These are phyloP conservation scores for Oithona nana DNA, from an alignment of 2,888 invertebrate genomes.

Conservation along the genomic window DNA sequence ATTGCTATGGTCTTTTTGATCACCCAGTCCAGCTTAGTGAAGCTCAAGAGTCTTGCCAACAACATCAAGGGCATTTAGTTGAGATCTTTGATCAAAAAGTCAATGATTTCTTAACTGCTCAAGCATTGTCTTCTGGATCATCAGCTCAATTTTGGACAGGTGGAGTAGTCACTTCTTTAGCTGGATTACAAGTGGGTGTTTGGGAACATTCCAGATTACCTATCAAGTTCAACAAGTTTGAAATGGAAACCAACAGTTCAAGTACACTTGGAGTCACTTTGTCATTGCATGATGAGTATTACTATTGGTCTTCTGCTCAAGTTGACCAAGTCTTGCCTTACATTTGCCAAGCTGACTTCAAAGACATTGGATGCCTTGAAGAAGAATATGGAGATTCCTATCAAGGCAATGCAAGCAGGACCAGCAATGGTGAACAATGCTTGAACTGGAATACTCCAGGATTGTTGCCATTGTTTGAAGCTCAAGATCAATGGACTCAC, in stretches of 20 bases:
- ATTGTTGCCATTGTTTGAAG: not conserved
- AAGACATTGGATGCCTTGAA: conserved; percentile 11
- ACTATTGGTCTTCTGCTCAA: not conserved
- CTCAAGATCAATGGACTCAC: conserved; percentile 15
- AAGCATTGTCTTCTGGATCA: no score
- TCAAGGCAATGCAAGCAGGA: conserved; percentile 5
- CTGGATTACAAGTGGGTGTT: not conserved
- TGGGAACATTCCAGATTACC: not conserved
- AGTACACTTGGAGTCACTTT: not conserved
- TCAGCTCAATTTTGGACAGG: not conserved
- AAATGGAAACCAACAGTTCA: not conserved
- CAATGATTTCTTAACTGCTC: not conserved
- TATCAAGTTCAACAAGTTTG: not conserved
- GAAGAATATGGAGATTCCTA: conserved; percentile 1
- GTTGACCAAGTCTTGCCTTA: not conserved
- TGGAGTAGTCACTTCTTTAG: not conserved
- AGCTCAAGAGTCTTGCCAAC: not conserved
- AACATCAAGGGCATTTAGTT: not conserved
- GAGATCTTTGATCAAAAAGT: not conserved
- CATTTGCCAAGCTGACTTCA: not conserved
- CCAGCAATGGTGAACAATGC: conserved; percentile 1
- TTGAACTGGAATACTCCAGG: conserved; percentile 12
- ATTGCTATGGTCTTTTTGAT: not conserved
- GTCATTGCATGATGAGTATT: not conserved
- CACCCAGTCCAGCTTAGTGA: not conserved